phyloP scores from a whole-genome alignment of 2,113 vertebrate species.

The Abramis brama region DNA sequence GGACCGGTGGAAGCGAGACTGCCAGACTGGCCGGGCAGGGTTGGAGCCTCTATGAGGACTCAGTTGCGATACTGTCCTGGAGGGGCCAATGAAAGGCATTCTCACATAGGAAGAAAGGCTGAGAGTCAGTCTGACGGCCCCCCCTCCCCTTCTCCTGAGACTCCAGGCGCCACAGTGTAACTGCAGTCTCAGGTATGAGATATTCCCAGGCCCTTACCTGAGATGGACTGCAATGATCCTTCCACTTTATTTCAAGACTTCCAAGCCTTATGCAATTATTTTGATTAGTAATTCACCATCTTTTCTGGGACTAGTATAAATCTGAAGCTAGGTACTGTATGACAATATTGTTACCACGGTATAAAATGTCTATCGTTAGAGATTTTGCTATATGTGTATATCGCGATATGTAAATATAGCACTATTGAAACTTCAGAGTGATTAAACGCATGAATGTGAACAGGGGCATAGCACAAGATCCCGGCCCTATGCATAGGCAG shows the following conservation, averaged over 20 bases:
- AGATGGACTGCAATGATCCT: conserved; percentile 62
- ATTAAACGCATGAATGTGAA: too few species aligned
- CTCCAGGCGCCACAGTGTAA: conserved; percentile 85
- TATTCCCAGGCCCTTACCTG: conserved; percentile 77
- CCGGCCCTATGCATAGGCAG: too few species aligned
- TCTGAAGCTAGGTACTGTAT: not conserved
- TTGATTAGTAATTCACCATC: conserved; percentile 20
- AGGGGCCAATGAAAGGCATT: conserved; percentile 75
- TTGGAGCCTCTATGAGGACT: conserved; percentile 62
- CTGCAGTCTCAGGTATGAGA: conserved; percentile 89
- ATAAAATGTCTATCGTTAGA: too few species aligned
- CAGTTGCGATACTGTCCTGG: conserved; percentile 72
- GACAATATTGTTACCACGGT: too few species aligned
- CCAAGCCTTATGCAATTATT: conserved; percentile 45
- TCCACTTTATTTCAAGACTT: conserved; percentile 29
- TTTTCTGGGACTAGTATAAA: not conserved
- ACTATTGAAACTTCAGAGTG: too few species aligned
- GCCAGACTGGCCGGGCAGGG: conserved; percentile 68
- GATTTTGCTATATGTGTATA: too few species aligned
- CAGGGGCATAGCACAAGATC: too few species aligned
- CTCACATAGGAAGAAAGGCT: conserved; percentile 70
- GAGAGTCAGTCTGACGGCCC: conserved; percentile 76
- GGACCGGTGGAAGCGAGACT: conserved; percentile 66
- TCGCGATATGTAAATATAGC: too few species aligned
- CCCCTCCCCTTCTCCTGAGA: conserved; percentile 70